Evolutionary conservation across 2,797 vertebrate genomes (phyloP), one percentile per base, ranked within the genome.

Genomic region (Hypotaenidia philippensis): DNA sequence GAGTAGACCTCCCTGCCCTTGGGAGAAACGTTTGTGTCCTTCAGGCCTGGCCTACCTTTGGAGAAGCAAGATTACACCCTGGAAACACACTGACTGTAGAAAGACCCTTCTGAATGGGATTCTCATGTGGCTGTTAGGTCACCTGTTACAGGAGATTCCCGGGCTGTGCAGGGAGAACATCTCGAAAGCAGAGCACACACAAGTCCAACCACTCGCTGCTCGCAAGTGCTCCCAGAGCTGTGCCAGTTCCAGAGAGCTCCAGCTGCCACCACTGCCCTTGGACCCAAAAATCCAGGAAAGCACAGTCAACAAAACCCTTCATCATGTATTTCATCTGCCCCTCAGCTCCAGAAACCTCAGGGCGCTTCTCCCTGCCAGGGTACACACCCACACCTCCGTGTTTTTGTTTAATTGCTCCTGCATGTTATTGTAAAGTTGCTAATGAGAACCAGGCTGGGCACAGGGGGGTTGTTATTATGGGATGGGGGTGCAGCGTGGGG

Each of bases 31-130:
- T 1, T 68, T 55, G 21, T 19, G 11, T n/a, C 65, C 60, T 41
- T 44, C 6, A 11, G 76, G 29, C 17, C 23, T 44, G 61, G 41
- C 40, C 31, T 16, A 26, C 60, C 6, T 2, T 2, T 36, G 38
- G 49, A 55, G 71, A 22, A 12, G 34, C 17, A 32, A 31, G 9
- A 3, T 6, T 1, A 18, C 10, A 3, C 16, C 0, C 10, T 31
- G 71, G 86, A 52, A 84, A 53, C 3, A 7, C 12, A 19, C 4
- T 8, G n/a, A 26, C 34, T 72, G 59, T 38, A 77, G 74, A 56
- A 59, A 36, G 41, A 65, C 23, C 27, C 26, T 50, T 55, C 21
- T 19, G 86, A 22, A 10, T 41, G 4, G 0, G 36, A 21, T 36
- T 34, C 36, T 36, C 31, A 27, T n/a, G 9, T 16, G 45, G 15